phyloP scores from a whole-genome alignment of 2,888 invertebrate genomes.

The Unio delphinus region DNA sequence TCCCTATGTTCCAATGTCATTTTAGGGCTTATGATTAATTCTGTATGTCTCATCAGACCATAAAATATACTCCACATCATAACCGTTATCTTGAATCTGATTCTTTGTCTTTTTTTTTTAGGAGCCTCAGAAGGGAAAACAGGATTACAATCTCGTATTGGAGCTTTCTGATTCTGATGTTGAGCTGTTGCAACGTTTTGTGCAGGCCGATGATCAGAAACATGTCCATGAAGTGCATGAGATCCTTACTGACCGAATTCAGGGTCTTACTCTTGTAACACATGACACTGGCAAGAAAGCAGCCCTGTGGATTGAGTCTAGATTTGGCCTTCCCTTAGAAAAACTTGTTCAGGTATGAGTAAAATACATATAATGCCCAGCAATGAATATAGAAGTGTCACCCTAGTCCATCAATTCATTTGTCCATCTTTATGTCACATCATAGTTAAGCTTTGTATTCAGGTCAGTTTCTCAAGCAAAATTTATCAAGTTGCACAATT shows the following conservation, averaged over 20 bases:
- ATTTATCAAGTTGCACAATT: too few species aligned
- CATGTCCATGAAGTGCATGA: constrained; percentile 42
- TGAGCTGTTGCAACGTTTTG: constrained; percentile 30
- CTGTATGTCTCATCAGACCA: too few species aligned
- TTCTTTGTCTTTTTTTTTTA: constrained; percentile 8
- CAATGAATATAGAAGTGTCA: too few species aligned
- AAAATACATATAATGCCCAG: not conserved
- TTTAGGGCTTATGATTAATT: too few species aligned
- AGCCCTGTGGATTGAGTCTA: constrained; percentile 34
- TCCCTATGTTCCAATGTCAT: too few species aligned
- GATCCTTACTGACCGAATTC: constrained; percentile 33
- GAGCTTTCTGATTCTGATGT: constrained; percentile 30
- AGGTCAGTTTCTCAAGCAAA: too few species aligned
- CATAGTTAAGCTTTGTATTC: too few species aligned
- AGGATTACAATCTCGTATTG: constrained; percentile 36
- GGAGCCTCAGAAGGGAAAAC: constrained; percentile 16
- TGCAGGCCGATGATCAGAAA: constrained; percentile 13
- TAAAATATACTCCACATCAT: too few species aligned
- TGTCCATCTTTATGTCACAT: too few species aligned
- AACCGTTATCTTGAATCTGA: too few species aligned
- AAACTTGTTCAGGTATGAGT: constrained; percentile 37
- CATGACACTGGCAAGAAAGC: constrained; percentile 21
- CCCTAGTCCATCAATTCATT: too few species aligned
- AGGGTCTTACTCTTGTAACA: constrained; percentile 20
- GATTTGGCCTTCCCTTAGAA: constrained; percentile 36